Conservation (phyloP, 1,140 invertebrate genomes). For the Zaprionus camerounensis region DNA sequence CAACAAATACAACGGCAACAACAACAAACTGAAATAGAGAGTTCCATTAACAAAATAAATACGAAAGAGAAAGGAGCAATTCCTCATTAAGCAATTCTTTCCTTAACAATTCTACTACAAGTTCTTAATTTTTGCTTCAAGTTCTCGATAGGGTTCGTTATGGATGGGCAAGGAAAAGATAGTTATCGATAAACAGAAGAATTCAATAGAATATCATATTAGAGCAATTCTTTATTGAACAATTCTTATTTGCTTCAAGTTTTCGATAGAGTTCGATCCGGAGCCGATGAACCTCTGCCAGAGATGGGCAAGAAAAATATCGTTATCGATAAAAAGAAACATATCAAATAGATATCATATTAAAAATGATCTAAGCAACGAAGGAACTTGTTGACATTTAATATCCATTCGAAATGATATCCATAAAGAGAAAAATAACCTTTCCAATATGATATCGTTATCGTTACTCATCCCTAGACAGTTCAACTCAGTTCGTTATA, state of each 20-base stretch:
- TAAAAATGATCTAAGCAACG: too few species aligned
- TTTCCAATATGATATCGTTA: too few species aligned
- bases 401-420: too few species aligned
- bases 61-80: slow-evolving; percentile 64
- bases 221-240: too few species aligned
- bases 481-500: not conserved
- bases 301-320: too few species aligned
- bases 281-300: too few species aligned
- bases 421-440: too few species aligned
- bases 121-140: slow-evolving; percentile 33
- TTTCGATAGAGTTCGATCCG: too few species aligned
- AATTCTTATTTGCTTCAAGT: too few species aligned
- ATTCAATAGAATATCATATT: not conserved
- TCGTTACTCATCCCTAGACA: not conserved
- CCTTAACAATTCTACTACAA: slow-evolving; percentile 51
- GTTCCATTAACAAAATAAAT: slow-evolving; percentile 35
- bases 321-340: too few species aligned
- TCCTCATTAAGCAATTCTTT: slow-evolving; percentile 52
- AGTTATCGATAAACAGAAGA: not conserved
- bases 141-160: not conserved
- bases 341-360: too few species aligned
- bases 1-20: slow-evolving; percentile 32
- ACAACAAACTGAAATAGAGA: slow-evolving; percentile 37
- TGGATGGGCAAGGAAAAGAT: not conserved
- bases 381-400: too few species aligned